A percentile compares a stretch with the other conserved stretches of the same genome.
These are phyloP conservation scores for Lates calcarifer DNA, from an alignment of 2,113 vertebrate genomes.

Conservation along the genomic window DNA sequence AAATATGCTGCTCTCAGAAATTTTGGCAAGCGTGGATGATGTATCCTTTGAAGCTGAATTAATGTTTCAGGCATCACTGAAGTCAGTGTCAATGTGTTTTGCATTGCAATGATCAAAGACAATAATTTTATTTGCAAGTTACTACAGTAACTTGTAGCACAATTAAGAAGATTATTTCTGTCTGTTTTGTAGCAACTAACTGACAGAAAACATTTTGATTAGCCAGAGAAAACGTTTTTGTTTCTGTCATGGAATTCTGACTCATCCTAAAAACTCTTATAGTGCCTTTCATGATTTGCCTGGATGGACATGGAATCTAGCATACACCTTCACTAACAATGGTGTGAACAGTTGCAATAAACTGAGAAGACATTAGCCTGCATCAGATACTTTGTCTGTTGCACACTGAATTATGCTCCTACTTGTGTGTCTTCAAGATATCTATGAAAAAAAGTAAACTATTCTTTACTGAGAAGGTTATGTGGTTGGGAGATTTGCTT, in stretches of 20 bases:
- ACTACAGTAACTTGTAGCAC: neutral
- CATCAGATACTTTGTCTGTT: neutral
- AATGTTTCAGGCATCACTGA: neutral
- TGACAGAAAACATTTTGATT: neutral
- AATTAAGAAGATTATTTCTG: neutral
- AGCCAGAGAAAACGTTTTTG: neutral
- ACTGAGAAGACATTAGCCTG: too few species aligned
- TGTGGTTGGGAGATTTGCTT: neutral
- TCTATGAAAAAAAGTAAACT: neutral
- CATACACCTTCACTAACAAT: neutral
- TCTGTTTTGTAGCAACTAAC: neutral
- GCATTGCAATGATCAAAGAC: neutral
- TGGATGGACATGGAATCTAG: neutral
- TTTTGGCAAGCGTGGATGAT: slow-evolving; percentile 11
- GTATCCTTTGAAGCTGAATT: slow-evolving; percentile 33
- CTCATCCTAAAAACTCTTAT: neutral
- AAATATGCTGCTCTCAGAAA: neutral
- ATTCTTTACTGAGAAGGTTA: neutral
- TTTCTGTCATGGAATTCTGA: neutral
- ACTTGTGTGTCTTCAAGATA: neutral
- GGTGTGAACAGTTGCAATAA: too few species aligned
- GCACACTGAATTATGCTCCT: neutral
- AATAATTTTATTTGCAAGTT: neutral
- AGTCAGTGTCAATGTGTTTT: neutral
- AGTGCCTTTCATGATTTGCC: neutral